phyloP scores from a whole-genome alignment of 1,140 invertebrate species.

The Scaptomyza montana region DNA sequence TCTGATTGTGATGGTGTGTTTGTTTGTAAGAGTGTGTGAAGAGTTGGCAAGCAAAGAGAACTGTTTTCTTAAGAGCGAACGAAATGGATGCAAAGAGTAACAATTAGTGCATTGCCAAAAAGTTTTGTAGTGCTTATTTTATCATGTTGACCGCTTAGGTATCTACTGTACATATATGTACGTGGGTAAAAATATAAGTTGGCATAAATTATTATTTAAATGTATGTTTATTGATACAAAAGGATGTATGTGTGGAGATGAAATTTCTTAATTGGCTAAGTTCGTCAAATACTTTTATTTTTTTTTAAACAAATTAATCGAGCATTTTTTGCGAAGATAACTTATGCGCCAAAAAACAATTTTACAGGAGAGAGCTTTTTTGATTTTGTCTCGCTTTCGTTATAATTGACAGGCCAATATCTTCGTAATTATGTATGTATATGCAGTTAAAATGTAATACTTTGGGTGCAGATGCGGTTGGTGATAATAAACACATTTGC shows the following conservation, averaged over 20 bases:
- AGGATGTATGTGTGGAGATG: background rate
- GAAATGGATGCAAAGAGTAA: constrained; percentile 39
- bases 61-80: constrained; percentile 29
- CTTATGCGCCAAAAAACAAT: too few relatives aligned
- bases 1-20: background rate
- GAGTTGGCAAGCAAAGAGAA: constrained; percentile 36
- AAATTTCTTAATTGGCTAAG: background rate
- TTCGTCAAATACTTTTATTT: too few relatives aligned
- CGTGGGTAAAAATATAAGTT: background rate
- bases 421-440: too few relatives aligned
- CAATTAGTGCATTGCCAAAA: constrained; percentile 28
- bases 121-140: constrained; percentile 10
- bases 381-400: too few relatives aligned
- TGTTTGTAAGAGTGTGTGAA: constrained; percentile 3
- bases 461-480: too few relatives aligned
- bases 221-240: background rate
- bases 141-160: background rate
- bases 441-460: too few relatives aligned
- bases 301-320: too few relatives aligned
- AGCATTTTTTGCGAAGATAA: too few relatives aligned
- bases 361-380: too few relatives aligned
- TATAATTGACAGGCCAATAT: too few relatives aligned
- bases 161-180: too few relatives aligned
- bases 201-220: background rate
- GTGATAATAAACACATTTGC: too few relatives aligned